A percentile compares a stretch with the other conserved stretches of the same genome.
Evolutionary conservation across 2,113 vertebrate species (phyloP).

Genomic region (Centropus bengalensis): DNA sequence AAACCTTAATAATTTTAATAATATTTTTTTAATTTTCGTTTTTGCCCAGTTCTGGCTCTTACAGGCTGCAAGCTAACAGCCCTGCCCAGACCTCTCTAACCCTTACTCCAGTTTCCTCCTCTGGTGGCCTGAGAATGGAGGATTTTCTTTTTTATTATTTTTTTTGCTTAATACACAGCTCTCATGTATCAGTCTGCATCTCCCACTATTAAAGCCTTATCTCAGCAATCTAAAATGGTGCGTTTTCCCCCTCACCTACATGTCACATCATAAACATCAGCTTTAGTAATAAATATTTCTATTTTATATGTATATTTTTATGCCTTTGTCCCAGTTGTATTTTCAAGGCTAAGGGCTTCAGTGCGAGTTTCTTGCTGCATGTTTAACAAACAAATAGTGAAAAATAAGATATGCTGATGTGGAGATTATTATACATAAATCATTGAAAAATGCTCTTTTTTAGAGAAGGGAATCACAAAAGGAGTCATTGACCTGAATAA

Average conservation of each 20-base stretch:
- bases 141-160: not conserved
- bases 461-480: constrained; percentile 62
- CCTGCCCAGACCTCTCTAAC: not conserved
- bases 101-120: not conserved
- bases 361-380: not conserved
- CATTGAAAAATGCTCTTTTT: constrained; percentile 65
- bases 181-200: not conserved
- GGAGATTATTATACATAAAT: constrained; percentile 69
- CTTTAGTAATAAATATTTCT: constrained; percentile 62
- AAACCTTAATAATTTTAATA: not conserved
- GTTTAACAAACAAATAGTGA: constrained; percentile 57
- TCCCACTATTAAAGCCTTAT: constrained; percentile 30
- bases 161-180: not conserved
- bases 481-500: constrained; percentile 73
- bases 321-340: constrained; percentile 41
- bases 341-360: constrained; percentile 56
- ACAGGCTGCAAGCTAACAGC: not conserved
- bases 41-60: not conserved
- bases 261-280: constrained; percentile 28
- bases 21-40: too few relatives aligned
- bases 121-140: not conserved
- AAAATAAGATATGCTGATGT: constrained; percentile 60
- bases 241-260: constrained; percentile 20
- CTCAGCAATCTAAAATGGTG: constrained; percentile 16
- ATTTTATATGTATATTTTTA: constrained; percentile 51